Percentiles rank a stretch among this genome's conserved stretches.
These are phyloP conservation scores for Andrena bicolor DNA, from an alignment of 2,888 invertebrate species.

Conservation along the genomic window DNA sequence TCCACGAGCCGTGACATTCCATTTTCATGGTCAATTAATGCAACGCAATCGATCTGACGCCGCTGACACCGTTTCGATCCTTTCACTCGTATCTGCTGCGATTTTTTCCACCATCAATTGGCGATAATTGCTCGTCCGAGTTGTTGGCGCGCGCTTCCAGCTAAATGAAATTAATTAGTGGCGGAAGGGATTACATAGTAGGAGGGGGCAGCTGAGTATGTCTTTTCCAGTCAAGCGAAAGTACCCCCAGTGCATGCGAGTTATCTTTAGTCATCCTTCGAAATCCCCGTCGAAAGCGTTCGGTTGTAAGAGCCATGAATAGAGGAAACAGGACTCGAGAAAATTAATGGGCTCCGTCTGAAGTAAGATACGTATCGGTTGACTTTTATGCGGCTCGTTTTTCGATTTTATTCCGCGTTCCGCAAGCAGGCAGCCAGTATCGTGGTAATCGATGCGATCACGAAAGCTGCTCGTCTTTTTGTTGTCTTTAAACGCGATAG, in stretches of 20 bases:
- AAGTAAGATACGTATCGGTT: conserved; percentile 51
- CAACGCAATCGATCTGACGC: conserved; percentile 58
- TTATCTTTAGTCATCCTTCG: neutral
- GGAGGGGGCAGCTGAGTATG: neutral
- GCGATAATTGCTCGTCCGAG: conserved; percentile 45
- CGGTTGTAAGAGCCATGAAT: neutral
- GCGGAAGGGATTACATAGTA: neutral
- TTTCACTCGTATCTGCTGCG: conserved; percentile 55
- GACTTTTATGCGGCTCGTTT: conserved; percentile 63
- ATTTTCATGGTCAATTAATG: conserved; percentile 72
- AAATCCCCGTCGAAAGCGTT: neutral
- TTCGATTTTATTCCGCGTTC: conserved; percentile 65
- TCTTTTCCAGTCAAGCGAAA: neutral
- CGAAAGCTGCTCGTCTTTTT: conserved; percentile 73
- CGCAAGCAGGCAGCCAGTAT: conserved; percentile 61
- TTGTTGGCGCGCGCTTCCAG: neutral
- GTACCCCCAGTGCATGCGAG: neutral
- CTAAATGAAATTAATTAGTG: conserved; percentile 37
- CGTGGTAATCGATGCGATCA: conserved; percentile 74
- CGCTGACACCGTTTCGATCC: conserved; percentile 59
- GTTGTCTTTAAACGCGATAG: conserved; percentile 61
- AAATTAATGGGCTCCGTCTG: conserved; percentile 19
- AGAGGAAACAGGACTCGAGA: neutral
- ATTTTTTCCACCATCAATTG: conserved; percentile 27
- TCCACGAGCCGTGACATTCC: conserved; percentile 71